Conservation (phyloP, 2,113 vertebrate genomes). For the Aspidoscelis tigris region DNA sequence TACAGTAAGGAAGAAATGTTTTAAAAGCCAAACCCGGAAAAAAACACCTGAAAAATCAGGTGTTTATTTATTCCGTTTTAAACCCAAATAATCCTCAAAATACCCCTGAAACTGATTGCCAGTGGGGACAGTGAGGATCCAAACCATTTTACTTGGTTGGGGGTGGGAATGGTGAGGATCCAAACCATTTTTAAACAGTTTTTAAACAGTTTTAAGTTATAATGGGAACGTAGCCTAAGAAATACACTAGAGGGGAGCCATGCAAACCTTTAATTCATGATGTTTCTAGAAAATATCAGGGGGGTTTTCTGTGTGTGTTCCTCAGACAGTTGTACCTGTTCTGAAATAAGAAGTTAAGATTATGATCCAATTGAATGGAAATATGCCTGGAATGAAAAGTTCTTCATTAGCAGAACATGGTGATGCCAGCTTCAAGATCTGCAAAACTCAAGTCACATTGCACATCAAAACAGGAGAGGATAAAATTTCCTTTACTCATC, state of each 20-base stretch:
- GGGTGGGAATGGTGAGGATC: too few species aligned
- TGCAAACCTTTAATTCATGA: not conserved
- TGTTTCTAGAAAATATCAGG: too few species aligned
- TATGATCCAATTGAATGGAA: not conserved
- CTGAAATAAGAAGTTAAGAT: conserved; percentile 18
- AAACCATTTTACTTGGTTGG: too few species aligned
- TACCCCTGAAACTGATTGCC: too few species aligned
- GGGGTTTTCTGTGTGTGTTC: not conserved
- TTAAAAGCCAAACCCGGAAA: too few species aligned
- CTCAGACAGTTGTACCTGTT: not conserved
- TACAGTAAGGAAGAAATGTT: too few species aligned
- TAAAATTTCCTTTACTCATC: not conserved
- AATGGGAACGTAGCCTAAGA: not conserved
- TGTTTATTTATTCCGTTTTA: too few species aligned
- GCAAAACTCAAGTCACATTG: not conserved
- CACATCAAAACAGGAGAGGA: not conserved
- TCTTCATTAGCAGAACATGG: conserved; percentile 18
- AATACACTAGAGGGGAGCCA: not conserved
- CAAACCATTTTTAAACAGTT: too few species aligned
- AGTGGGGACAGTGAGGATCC: too few species aligned
- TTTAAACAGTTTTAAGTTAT: too few species aligned
- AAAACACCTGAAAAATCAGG: too few species aligned
- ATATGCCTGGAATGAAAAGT: not conserved
- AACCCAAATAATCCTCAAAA: too few species aligned
- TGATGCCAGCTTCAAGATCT: not conserved